These are phyloP conservation scores for Cyprinella venusta DNA, from an alignment of 2,797 vertebrate species.

Conservation along the genomic window DNA sequence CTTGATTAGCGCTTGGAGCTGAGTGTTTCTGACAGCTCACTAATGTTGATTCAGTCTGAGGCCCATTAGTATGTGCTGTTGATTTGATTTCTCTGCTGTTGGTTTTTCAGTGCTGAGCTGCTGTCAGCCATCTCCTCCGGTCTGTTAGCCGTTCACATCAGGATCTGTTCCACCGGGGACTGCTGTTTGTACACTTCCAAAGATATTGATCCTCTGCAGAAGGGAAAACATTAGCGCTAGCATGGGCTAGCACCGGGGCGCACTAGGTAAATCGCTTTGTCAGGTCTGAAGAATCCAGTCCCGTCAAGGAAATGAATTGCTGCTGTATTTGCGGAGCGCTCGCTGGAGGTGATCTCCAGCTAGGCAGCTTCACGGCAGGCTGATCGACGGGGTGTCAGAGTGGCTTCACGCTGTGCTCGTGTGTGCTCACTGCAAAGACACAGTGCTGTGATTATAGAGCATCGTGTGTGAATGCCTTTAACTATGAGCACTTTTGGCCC, in stretches of 20 bases:
- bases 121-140: slow-evolving; percentile 72
- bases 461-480: slow-evolving; percentile 23
- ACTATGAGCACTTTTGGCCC: not conserved
- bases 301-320: slow-evolving; percentile 77
- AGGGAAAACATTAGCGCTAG: slow-evolving; percentile 80
- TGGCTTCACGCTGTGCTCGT: slow-evolving; percentile 40
- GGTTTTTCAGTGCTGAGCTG: slow-evolving; percentile 68
- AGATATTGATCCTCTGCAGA: slow-evolving; percentile 83
- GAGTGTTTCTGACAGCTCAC: slow-evolving; percentile 55
- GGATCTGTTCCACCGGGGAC: slow-evolving; percentile 68
- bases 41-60: slow-evolving; percentile 69
- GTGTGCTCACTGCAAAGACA: slow-evolving; percentile 28
- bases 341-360: slow-evolving; percentile 70
- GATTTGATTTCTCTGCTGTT: slow-evolving; percentile 52
- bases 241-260: slow-evolving; percentile 65
- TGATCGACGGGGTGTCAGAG: slow-evolving; percentile 64
- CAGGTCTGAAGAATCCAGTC: slow-evolving; percentile 72
- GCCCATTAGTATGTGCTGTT: slow-evolving; percentile 44
- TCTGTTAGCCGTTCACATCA: slow-evolving; percentile 65
- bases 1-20: slow-evolving; percentile 67
- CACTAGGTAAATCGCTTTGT: slow-evolving; percentile 79
- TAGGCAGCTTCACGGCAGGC: slow-evolving; percentile 66
- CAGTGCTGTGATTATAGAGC: slow-evolving; percentile 18
- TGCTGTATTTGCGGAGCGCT: slow-evolving; percentile 76
- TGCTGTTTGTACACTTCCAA: slow-evolving; percentile 80